Base-by-base conservation (phyloP, 2,888 invertebrate genomes). In the Enchytraeus crypticus region DNA sequence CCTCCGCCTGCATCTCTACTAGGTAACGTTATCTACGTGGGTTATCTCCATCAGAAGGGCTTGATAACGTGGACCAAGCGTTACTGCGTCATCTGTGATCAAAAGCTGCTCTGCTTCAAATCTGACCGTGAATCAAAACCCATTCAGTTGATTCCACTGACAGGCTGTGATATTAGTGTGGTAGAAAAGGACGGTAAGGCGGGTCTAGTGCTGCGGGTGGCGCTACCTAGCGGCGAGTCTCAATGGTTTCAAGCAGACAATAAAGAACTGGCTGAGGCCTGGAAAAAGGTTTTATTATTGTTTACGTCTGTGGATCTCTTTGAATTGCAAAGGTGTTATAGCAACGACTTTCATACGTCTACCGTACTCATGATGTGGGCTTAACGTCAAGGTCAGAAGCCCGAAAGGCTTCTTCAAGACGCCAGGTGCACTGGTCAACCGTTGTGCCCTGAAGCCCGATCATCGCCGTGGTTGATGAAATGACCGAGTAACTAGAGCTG, bases 21-120 rank as follows among this genome's bases (percentile, higher is more conserved):
- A 8, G 49, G n/a, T 11, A 61, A 71, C 38, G 64, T 73, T 21
- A 56, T 67, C 1, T 57, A 72, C 26, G 71, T 71, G 0, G 75
- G 74, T 8, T 74, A 74, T 51, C 70, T 75, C 18, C 66, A 70
- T 47, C 70, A 71, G 58, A 68, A 67, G 47, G 71, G 73, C 51
- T 73, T 73, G 60, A 67, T 74, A 46, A 53, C 47, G 8, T 74
- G 74, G 74, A 73, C 69, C n/a, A 67, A 69, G 21, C 69, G 72
- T 57, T 64, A 72, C 45, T 73, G 71, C 29, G 72, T 74, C 51
- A 63, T 74, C n/a, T 69, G 67, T 53, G 68, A 70, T 34, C 71
- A 71, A 14, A 65, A 70, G 54, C 57, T 75, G 63, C 67, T 72
- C 3, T 70, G 69, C 55, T 74, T 72, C 66, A 74, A 73, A 62